Percentiles rank a stretch among this genome's conserved stretches.
Conservation (phyloP, 2,797 vertebrate genomes). For the Bradypodion pumilum region DNA sequence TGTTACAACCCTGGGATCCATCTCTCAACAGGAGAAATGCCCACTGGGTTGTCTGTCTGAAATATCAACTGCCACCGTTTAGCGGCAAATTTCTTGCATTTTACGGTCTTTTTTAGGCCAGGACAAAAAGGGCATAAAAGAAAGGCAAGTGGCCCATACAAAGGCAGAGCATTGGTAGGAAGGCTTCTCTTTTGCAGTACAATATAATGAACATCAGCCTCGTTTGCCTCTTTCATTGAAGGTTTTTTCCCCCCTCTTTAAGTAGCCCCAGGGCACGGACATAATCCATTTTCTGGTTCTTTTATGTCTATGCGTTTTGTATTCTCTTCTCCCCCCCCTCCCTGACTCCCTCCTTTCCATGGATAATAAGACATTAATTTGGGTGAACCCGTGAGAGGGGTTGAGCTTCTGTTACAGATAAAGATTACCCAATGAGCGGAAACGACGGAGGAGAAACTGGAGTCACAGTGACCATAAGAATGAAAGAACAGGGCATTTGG, state of each 20-base stretch:
- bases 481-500: background rate
- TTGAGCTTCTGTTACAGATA: too few species aligned
- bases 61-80: background rate
- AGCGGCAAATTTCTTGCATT: background rate
- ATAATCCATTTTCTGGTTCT: constrained; percentile 1
- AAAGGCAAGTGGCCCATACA: background rate
- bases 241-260: background rate
- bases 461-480: background rate
- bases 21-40: background rate
- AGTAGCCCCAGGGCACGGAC: background rate
- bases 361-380: constrained; percentile 41
- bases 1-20: background rate
- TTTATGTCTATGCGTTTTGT: background rate
- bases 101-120: constrained; percentile 9
- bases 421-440: background rate
- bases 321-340: background rate
- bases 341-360: constrained; percentile 3
- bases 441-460: background rate
- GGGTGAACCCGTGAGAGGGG: constrained; percentile 39
- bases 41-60: constrained; percentile 16
- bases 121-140: background rate
- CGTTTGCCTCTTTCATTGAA: background rate
- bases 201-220: constrained; percentile 8
- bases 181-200: constrained; percentile 1
- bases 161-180: constrained; percentile 3